Evolutionary conservation across 1,140 invertebrate species (phyloP).

Genomic region (Amphibalanus amphitrite): DNA sequence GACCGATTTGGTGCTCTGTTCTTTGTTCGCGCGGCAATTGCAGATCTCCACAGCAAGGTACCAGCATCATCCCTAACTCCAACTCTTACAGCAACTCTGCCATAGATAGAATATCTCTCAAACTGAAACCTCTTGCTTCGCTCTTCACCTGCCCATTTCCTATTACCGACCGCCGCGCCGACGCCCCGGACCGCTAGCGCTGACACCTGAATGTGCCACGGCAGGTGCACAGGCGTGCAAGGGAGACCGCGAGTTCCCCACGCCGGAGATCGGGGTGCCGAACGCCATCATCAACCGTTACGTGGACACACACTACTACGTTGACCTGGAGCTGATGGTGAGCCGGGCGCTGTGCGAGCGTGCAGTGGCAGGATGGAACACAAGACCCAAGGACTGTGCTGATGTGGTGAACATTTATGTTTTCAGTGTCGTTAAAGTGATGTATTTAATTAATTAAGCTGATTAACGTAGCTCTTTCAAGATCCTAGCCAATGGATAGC

Average conservation of each 20-base stretch:
- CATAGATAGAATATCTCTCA: not conserved
- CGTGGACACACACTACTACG: conserved; percentile 76
- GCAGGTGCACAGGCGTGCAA: conserved; percentile 59
- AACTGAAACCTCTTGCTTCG: not conserved
- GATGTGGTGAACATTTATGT: no score
- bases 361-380: no score
- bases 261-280: conserved; percentile 66
- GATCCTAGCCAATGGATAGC: no score
- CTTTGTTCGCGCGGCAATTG: not conserved
- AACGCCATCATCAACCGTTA: conserved; percentile 80
- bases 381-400: no score
- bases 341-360: conserved; percentile 8
- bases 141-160: no score
- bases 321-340: conserved; percentile 75
- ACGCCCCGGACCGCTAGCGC: no score
- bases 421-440: no score
- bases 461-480: no score
- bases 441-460: no score
- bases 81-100: not conserved
- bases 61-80: no score
- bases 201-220: not conserved
- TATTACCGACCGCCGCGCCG: no score
- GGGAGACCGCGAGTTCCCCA: conserved; percentile 50
- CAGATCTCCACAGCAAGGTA: no score
- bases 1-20: not conserved